Conservation (phyloP, 2,888 invertebrate species). For the Operophtera brumata region DNA sequence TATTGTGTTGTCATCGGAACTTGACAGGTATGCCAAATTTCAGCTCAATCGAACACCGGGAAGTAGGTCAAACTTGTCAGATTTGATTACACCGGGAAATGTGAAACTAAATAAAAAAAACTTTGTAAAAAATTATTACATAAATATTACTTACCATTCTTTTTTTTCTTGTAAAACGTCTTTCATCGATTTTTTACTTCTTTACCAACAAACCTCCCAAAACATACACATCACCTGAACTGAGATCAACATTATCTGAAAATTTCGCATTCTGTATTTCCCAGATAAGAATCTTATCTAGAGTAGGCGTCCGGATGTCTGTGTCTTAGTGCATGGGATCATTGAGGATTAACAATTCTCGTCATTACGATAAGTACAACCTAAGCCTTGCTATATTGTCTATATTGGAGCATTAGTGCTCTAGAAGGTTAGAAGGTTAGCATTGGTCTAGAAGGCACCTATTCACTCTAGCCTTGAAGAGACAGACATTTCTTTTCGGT, state of each 20-base stretch:
- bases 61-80: too few species aligned
- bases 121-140: too few species aligned
- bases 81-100: too few species aligned
- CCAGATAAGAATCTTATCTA: conserved; percentile 36
- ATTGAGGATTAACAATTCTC: neutral
- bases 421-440: too few species aligned
- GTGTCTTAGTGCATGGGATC: neutral
- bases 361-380: conserved; percentile 6
- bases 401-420: too few species aligned
- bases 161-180: conserved; percentile 52
- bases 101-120: too few species aligned
- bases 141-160: conserved; percentile 46
- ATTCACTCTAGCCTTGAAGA: too few species aligned
- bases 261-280: conserved; percentile 23
- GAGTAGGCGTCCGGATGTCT: conserved; percentile 28
- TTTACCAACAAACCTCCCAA: neutral
- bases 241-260: conserved; percentile 31
- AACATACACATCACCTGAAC: conserved; percentile 23
- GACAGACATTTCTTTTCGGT: too few species aligned
- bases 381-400: conserved; percentile 1
- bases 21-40: too few species aligned
- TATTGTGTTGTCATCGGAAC: too few species aligned
- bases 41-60: too few species aligned
- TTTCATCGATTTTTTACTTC: conserved; percentile 43
- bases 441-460: too few species aligned